These are phyloP conservation scores for Fabriciana adippe DNA, from an alignment of 2,888 invertebrate genomes.

Conservation along the genomic window DNA sequence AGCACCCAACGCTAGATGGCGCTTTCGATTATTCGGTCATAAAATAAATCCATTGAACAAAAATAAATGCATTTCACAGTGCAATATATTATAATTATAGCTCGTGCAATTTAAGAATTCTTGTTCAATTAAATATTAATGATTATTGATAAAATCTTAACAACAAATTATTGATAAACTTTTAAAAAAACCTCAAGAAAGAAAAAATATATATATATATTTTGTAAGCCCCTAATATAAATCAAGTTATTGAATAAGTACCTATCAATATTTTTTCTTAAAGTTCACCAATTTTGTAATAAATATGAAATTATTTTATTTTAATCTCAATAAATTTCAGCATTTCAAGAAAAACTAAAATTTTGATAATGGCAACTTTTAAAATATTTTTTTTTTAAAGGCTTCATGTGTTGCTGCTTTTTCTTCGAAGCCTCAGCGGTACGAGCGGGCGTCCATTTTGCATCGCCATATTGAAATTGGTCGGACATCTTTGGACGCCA, in stretches of 20 bases:
- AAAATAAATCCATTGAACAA: not conserved
- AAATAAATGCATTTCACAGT: not conserved
- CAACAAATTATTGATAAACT: too few species aligned
- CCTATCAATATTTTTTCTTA: not conserved
- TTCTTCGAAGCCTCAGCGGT: conserved; percentile 49
- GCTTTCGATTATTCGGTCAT: conserved; percentile 3
- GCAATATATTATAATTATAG: too few species aligned
- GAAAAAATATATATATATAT: too few species aligned
- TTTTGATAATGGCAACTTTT: conserved; percentile 50
- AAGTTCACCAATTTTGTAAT: too few species aligned
- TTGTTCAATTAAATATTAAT: too few species aligned
- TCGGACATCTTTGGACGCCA: conserved; percentile 87
- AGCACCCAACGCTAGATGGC: conserved; percentile 52
- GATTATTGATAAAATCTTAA: too few species aligned
- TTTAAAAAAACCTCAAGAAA: too few species aligned
- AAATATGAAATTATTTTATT: not conserved
- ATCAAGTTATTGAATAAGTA: not conserved
- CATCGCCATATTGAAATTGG: conserved; percentile 83
- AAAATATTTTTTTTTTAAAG: conserved; percentile 32
- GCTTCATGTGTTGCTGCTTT: conserved; percentile 48
- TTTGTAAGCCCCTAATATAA: too few species aligned
- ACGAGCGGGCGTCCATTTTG: conserved; percentile 79
- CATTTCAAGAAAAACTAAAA: conserved; percentile 31
- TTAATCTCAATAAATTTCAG: too few species aligned
- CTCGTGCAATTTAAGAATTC: too few species aligned